Evolutionary conservation across 2,113 vertebrate species (phyloP).

Genomic region (Heterocephalus glaber): DNA sequence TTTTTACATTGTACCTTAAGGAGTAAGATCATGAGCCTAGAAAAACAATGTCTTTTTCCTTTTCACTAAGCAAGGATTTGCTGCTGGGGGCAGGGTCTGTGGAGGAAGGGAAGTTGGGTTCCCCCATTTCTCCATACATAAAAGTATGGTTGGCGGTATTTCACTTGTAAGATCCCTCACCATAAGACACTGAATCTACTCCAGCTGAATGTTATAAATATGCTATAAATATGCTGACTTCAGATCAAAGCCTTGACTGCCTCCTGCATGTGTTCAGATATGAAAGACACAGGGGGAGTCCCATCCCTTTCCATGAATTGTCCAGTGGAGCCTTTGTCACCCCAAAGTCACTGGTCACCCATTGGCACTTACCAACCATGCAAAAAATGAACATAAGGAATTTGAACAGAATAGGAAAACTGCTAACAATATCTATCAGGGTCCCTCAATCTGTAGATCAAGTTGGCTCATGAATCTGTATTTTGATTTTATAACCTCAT

Average conservation of each 20-base stretch:
- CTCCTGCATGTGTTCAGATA: neutral
- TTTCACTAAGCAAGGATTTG: neutral
- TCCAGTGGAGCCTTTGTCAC: neutral
- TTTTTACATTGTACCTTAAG: conserved; percentile 31
- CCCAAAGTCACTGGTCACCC: neutral
- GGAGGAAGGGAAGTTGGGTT: neutral
- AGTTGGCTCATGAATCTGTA: neutral
- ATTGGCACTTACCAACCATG: neutral
- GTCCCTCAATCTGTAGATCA: neutral
- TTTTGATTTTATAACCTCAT: conserved; percentile 3
- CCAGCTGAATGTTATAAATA: neutral
- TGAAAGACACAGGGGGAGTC: neutral
- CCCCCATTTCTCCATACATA: neutral
- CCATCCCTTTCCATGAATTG: neutral
- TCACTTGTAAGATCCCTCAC: neutral
- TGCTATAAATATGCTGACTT: neutral
- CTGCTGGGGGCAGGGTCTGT: neutral
- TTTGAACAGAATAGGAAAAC: neutral
- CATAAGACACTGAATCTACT: neutral
- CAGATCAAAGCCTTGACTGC: neutral
- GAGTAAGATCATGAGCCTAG: neutral
- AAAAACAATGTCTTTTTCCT: neutral
- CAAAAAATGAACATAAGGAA: neutral
- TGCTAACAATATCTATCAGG: neutral
- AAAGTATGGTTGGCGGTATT: neutral